phyloP scores from a whole-genome alignment of 2,113 vertebrate genomes.

The zebrafish (Danio rerio) region DNA sequence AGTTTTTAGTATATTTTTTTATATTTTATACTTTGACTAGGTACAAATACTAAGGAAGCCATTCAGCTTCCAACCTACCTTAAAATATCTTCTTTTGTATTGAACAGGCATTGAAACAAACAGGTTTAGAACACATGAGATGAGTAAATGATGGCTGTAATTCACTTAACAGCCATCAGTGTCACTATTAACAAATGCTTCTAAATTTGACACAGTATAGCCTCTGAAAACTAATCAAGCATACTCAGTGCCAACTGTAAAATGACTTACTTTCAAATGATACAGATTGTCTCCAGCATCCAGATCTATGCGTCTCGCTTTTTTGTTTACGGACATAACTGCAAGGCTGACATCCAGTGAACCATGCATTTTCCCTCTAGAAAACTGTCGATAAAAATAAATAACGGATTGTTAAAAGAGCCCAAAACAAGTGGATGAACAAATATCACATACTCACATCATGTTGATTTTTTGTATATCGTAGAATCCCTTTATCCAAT shows the following conservation, averaged over 20 bases:
- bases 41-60: too few relatives aligned
- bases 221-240: too few relatives aligned
- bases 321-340: slow-evolving; percentile 94
- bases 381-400: slow-evolving; percentile 71
- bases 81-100: too few relatives aligned
- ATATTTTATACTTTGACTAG: too few relatives aligned
- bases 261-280: slow-evolving; percentile 85
- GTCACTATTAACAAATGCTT: too few relatives aligned
- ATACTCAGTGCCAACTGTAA: neutral
- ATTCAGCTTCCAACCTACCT: too few relatives aligned
- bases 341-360: slow-evolving; percentile 88
- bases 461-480: slow-evolving; percentile 86
- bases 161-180: too few relatives aligned
- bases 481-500: slow-evolving; percentile 87
- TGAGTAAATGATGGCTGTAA: too few relatives aligned
- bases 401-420: slow-evolving; percentile 16
- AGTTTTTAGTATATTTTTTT: too few relatives aligned
- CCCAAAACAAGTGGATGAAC: slow-evolving; percentile 41
- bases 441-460: slow-evolving; percentile 81
- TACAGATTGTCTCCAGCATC: slow-evolving; percentile 93
- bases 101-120: too few relatives aligned
- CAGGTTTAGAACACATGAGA: too few relatives aligned
- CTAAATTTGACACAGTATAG: too few relatives aligned
- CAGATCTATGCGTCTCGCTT: slow-evolving; percentile 88
- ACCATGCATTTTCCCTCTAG: slow-evolving; percentile 89